Evolutionary conservation across 2,797 vertebrate species (phyloP).

Genomic region (Danionella dracula): DNA sequence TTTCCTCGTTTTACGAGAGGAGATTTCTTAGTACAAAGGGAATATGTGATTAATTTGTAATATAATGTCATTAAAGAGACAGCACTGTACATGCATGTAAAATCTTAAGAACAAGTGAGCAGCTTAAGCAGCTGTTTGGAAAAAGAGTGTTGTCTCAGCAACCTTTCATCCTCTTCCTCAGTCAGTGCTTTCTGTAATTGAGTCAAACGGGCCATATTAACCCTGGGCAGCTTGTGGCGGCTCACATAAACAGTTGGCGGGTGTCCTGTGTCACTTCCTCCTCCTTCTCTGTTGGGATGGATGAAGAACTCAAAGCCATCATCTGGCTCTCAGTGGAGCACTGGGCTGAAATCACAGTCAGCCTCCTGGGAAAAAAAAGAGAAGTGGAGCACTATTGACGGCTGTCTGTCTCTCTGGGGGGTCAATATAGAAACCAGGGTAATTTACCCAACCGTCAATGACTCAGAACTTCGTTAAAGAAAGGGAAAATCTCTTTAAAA

Average conservation of each 20-base stretch:
- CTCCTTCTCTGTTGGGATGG: conserved; percentile 21
- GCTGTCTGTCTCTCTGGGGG: conserved; percentile 43
- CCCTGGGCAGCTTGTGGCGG: conserved; percentile 63
- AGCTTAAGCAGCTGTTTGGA: not conserved
- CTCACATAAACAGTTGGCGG: conserved; percentile 51
- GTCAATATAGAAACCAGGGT: conserved; percentile 43
- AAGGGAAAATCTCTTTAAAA: not conserved
- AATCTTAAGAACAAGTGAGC: not conserved
- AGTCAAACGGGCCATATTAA: conserved; percentile 75
- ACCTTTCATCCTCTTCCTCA: conserved; percentile 22
- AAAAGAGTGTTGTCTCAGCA: conserved; percentile 29
- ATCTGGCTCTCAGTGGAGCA: conserved; percentile 30
- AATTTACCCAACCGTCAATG: conserved; percentile 45
- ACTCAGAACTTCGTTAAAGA: conserved; percentile 33
- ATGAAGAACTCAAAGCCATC: conserved; percentile 21
- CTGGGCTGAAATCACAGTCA: conserved; percentile 36
- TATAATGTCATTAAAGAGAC: too few relatives aligned
- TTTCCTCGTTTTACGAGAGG: too few relatives aligned
- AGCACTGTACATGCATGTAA: too few relatives aligned
- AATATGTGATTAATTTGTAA: too few relatives aligned
- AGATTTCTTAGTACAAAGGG: too few relatives aligned
- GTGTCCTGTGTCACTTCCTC: conserved; percentile 41
- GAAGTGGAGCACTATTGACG: conserved; percentile 41
- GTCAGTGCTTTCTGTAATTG: conserved; percentile 68
- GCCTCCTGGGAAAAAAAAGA: conserved; percentile 27